Evolutionary conservation across 2,888 invertebrate species (phyloP).

Genomic region (Homarus gammarus): DNA sequence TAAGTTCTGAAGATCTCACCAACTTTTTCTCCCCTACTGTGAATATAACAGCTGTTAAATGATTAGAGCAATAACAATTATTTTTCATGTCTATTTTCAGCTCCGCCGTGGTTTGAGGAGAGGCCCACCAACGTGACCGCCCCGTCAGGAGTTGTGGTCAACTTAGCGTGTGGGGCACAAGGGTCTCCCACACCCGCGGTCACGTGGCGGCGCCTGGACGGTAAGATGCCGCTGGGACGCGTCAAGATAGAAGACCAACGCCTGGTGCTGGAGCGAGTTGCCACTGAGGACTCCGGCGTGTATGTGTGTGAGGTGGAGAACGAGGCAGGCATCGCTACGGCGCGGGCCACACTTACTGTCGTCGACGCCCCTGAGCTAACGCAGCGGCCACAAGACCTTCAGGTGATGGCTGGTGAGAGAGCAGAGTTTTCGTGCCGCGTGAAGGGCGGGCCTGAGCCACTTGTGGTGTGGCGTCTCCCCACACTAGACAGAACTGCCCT

Average conservation of each 20-base stretch:
- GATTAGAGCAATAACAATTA: too few species aligned
- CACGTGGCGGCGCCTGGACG: conserved; percentile 81
- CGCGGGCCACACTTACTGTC: conserved; percentile 91
- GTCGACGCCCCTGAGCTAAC: conserved; percentile 87
- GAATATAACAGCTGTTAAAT: too few species aligned
- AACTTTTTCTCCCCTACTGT: too few species aligned
- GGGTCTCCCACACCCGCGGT: conserved; percentile 70
- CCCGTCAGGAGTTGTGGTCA: conserved; percentile 89
- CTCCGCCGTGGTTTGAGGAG: conserved; percentile 92
- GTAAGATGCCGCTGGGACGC: conserved; percentile 88
- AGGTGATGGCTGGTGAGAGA: conserved; percentile 89
- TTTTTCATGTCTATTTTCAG: conserved; percentile 83
- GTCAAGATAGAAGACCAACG: conserved; percentile 84
- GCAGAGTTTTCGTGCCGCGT: conserved; percentile 93
- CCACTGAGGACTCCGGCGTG: conserved; percentile 90
- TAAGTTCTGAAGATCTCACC: too few species aligned
- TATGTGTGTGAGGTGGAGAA: conserved; percentile 95
- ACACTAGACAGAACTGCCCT: conserved; percentile 53
- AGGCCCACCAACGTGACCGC: conserved; percentile 93
- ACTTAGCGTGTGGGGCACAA: conserved; percentile 83
- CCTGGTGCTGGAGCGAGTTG: conserved; percentile 89
- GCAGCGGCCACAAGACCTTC: conserved; percentile 91
- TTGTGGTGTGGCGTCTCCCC: conserved; percentile 88
- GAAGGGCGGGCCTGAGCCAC: conserved; percentile 93
- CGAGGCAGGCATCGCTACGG: conserved; percentile 90